Conservation (phyloP, 1,140 invertebrate genomes). For the Drosophila punjabiensis region DNA sequence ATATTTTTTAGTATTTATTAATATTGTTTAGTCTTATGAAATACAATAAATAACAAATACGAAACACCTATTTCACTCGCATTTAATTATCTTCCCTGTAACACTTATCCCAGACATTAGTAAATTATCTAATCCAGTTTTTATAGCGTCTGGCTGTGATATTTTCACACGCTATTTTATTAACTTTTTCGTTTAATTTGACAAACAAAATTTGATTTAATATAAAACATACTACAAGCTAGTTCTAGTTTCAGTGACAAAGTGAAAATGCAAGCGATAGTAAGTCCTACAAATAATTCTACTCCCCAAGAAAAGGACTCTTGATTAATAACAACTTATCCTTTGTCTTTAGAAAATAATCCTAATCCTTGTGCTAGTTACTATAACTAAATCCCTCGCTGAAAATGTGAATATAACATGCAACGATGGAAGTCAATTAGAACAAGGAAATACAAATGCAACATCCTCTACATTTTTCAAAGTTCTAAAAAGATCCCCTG, state of each 20-base stretch:
- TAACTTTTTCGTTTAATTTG: neutral
- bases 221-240: neutral
- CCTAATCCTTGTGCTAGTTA: neutral
- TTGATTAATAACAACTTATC: neutral
- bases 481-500: neutral
- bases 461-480: neutral
- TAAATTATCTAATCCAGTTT: neutral
- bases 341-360: neutral
- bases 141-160: neutral
- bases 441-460: neutral
- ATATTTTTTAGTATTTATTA: neutral
- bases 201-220: neutral
- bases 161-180: neutral
- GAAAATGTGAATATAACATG: neutral
- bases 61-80: neutral
- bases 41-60: neutral
- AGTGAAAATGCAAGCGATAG: constrained; percentile 13
- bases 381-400: neutral
- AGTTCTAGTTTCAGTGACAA: constrained; percentile 1
- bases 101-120: neutral
- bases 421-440: neutral
- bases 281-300: neutral
- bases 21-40: constrained; percentile 1
- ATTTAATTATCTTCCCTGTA: neutral
- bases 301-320: no score